Conservation (phyloP, 2,888 invertebrate genomes). For the Glyphotaelius pellucidus region DNA sequence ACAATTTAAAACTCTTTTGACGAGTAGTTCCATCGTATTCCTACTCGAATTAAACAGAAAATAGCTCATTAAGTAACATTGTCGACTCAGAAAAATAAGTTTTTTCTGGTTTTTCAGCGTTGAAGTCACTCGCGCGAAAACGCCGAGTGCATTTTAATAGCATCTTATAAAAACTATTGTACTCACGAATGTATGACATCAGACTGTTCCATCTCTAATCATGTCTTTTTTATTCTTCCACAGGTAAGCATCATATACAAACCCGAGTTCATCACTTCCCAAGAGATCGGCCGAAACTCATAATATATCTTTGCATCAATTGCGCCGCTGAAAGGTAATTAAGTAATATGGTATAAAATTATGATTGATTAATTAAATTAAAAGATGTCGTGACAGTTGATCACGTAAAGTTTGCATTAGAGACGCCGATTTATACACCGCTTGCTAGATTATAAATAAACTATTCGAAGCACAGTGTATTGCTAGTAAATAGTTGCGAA, state of each 20-base stretch:
- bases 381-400: background rate
- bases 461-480: background rate
- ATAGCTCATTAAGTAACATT: background rate
- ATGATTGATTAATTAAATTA: too few relatives aligned
- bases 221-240: slow-evolving; percentile 50
- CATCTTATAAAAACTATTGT: slow-evolving; percentile 30
- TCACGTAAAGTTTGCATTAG: background rate
- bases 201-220: slow-evolving; percentile 49
- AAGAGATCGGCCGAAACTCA: background rate
- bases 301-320: background rate
- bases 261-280: background rate
- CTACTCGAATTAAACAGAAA: background rate
- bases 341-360: background rate
- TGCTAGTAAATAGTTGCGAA: background rate
- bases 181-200: slow-evolving; percentile 52
- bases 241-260: slow-evolving; percentile 56
- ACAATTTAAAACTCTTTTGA: background rate
- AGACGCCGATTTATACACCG: background rate
- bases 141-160: slow-evolving; percentile 34
- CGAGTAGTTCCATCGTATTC: background rate
- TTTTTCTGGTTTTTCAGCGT: slow-evolving; percentile 17
- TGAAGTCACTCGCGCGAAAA: slow-evolving; percentile 6
- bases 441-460: background rate
- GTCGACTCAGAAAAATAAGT: slow-evolving; percentile 10
- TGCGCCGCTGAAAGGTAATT: background rate